Evolutionary conservation across 2,888 invertebrate genomes (phyloP).

Genomic region (Miltochrista miniata): DNA sequence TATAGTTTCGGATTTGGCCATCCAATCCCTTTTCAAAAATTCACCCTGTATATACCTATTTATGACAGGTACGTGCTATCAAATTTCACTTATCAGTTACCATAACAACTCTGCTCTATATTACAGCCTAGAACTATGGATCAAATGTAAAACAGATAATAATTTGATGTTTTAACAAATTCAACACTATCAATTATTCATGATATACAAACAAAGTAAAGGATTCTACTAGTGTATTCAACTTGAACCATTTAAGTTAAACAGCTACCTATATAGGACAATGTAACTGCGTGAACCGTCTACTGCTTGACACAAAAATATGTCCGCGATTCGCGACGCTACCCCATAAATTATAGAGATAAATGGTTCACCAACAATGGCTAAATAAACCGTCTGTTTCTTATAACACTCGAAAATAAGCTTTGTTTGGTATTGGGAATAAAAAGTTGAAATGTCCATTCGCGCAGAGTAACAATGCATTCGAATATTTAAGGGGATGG

Average conservation of each 20-base stretch:
- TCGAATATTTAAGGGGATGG: conserved; percentile 63
- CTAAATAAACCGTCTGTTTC: conserved; percentile 75
- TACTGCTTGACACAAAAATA: conserved; percentile 66
- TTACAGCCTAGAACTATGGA: too few relatives aligned
- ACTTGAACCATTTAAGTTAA: conserved; percentile 21
- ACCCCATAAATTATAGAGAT: conserved; percentile 80
- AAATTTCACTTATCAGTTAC: too few relatives aligned
- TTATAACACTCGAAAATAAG: conserved; percentile 74
- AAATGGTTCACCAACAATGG: conserved; percentile 80
- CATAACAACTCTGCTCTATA: too few relatives aligned
- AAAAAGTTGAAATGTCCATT: conserved; percentile 76
- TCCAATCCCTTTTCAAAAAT: too few relatives aligned
- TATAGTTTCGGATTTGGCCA: too few relatives aligned
- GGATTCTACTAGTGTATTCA: not conserved
- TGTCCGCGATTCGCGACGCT: conserved; percentile 73
- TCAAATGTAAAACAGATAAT: too few relatives aligned
- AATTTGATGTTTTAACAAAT: not conserved
- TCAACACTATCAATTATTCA: not conserved
- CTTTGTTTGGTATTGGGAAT: conserved; percentile 62
- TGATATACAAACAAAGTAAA: not conserved
- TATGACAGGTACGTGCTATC: too few relatives aligned
- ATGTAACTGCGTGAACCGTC: conserved; percentile 51
- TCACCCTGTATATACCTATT: too few relatives aligned
- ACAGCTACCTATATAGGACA: conserved; percentile 44
- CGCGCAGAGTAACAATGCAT: conserved; percentile 60